Conservation (phyloP, 2,113 vertebrate genomes). For the Toxotes chatareus region DNA sequence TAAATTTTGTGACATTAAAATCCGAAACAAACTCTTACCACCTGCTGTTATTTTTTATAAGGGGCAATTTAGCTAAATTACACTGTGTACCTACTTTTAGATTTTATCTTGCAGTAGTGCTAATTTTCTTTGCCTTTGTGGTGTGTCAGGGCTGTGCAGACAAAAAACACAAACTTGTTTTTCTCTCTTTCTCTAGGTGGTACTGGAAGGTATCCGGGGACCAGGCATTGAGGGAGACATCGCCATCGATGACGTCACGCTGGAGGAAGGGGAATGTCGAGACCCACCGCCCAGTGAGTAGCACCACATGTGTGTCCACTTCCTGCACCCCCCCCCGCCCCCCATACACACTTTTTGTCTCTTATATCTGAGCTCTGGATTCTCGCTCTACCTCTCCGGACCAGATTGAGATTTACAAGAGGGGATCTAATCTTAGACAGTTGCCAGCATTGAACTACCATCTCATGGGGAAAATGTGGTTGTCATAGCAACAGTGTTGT, state of each 20-base stretch:
- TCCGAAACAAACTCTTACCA: conserved; percentile 35
- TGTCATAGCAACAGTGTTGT: conserved; percentile 68
- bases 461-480: conserved; percentile 41
- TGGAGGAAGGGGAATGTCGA: conserved; percentile 96
- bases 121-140: conserved; percentile 24
- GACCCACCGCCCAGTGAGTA: conserved; percentile 90
- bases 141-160: background rate
- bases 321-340: background rate
- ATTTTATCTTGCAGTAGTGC: background rate
- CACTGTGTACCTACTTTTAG: conserved; percentile 15
- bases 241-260: conserved; percentile 96
- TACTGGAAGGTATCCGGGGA: conserved; percentile 95
- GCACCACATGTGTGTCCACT: background rate
- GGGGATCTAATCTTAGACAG: conserved; percentile 57
- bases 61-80: conserved; percentile 46
- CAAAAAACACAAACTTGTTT: background rate
- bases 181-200: conserved; percentile 82
- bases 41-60: conserved; percentile 43
- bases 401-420: conserved; percentile 52
- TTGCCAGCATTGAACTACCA: conserved; percentile 41
- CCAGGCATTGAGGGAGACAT: conserved; percentile 98
- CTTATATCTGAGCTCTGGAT: conserved; percentile 10
- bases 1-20: conserved; percentile 33
- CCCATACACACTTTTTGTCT: background rate
- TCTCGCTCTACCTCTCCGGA: background rate